Evolutionary conservation across 1,140 invertebrate genomes (phyloP), one percentile per base, ranked within the genome.

Genomic region (Littorina saxatilis): DNA sequence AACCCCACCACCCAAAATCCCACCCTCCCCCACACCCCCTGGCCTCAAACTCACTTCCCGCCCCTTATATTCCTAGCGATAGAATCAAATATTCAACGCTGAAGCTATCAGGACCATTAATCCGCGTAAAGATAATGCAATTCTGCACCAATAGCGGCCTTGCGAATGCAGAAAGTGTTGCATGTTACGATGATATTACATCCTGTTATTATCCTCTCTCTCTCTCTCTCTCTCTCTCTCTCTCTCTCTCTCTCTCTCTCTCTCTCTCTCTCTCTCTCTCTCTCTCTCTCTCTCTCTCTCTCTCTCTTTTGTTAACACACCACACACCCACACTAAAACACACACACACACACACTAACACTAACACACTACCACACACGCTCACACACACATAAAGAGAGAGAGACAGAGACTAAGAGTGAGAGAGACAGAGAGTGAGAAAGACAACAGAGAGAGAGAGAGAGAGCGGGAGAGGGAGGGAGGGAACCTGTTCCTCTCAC

Each of bases 191-290:
- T n/a, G n/a, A 63, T 63, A n/a, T 63, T 7, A 9, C 7, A 9
- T 15, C 11, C 11, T 7, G 9, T 63, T 27, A n/a, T 13, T 29
- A 13, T 63, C 13, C 17, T 63, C 27, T 17, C 58, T 29, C 58
- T n/a, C 17, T 63, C 58, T 63, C 27, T 63, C 27, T 63, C 58
- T 15, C 58, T 63, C 68, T 40, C 68, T 72, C 68, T n/a, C 68
- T 9, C 9, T 72, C 37, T 40, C 68, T 63, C 61, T 32, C 68
- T 40, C 68, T 1, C 68, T 43, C 35, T 5, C 68, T 43, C 37
- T n/a, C 1, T 23, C 35, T 43, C 7, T 17, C 0, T 15, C n/a
- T n/a, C n/a, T n/a, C n/a, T n/a, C n/a, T n/a, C n/a, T n/a, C n/a
- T n/a, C n/a, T n/a, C n/a, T n/a, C n/a, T n/a, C n/a, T n/a, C n/a